A percentile compares a stretch with the other conserved stretches of the same genome.
These are phyloP conservation scores for Agrypnia vestita DNA, from an alignment of 1,140 invertebrate genomes.

Conservation along the genomic window DNA sequence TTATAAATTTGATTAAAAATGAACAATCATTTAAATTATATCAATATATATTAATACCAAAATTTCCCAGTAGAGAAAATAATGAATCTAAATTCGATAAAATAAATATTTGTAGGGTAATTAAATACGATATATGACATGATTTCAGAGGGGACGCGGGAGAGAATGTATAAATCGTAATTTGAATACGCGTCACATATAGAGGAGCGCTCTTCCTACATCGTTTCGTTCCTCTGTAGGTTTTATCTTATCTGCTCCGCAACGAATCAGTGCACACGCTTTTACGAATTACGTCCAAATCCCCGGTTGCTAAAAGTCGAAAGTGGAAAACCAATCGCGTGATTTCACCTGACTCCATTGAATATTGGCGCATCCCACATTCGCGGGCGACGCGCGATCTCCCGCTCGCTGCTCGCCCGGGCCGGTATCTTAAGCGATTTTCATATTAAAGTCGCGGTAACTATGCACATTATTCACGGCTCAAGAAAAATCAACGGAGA, in stretches of 20 bases:
- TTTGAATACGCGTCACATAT: slow-evolving; percentile 45
- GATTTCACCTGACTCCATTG: slow-evolving; percentile 46
- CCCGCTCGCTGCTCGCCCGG: neutral
- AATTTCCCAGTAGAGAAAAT: no score
- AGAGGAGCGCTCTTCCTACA: slow-evolving; percentile 35
- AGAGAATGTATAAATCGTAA: slow-evolving; percentile 28
- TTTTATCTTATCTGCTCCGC: slow-evolving; percentile 59
- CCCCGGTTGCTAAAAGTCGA: slow-evolving; percentile 53
- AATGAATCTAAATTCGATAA: neutral
- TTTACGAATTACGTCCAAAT: slow-evolving; percentile 58
- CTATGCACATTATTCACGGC: slow-evolving; percentile 54
- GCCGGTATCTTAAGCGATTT: slow-evolving; percentile 58
- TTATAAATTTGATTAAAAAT: no score
- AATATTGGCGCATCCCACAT: slow-evolving; percentile 43
- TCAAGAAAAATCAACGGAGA: slow-evolving; percentile 57
- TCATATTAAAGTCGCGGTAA: slow-evolving; percentile 53
- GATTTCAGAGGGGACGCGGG: slow-evolving; percentile 14
- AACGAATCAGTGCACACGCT: slow-evolving; percentile 62
- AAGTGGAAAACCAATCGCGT: slow-evolving; percentile 55
- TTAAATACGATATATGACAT: neutral
- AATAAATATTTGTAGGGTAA: neutral
- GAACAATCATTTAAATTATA: no score
- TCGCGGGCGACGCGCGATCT: slow-evolving; percentile 24
- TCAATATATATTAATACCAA: no score
- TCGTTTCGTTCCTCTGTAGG: slow-evolving; percentile 44